Conservation (phyloP, 2,888 invertebrate species). For the Drosophila nigricruria region DNA sequence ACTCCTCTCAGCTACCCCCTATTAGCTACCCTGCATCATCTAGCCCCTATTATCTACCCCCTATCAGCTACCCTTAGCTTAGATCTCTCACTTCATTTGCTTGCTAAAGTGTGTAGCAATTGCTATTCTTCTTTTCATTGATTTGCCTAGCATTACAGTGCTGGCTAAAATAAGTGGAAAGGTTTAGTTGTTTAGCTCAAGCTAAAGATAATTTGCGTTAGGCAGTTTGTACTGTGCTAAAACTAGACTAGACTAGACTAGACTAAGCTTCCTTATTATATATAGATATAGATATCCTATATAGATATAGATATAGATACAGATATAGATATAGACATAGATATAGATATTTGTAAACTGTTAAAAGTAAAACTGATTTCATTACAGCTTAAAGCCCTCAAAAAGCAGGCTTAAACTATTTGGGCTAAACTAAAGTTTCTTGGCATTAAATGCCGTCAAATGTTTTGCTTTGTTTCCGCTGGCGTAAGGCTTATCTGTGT, state of each 20-base stretch:
- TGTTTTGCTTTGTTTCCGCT: conserved; percentile 2
- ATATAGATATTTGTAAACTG: too few relatives aligned
- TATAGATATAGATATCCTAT: too few relatives aligned
- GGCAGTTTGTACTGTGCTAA: neutral
- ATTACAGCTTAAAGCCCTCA: neutral
- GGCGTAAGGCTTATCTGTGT: neutral
- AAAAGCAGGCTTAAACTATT: neutral
- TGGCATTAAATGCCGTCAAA: conserved; percentile 8
- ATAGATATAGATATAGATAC: too few relatives aligned
- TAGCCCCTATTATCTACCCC: too few relatives aligned
- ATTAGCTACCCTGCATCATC: neutral
- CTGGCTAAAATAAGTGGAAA: neutral
- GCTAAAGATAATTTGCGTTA: neutral
- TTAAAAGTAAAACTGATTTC: too few relatives aligned
- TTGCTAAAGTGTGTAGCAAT: neutral
- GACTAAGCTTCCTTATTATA: too few relatives aligned
- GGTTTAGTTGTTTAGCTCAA: neutral
- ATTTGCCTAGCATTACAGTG: neutral
- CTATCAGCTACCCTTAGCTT: neutral
- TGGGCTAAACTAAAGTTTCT: neutral
- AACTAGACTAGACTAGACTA: neutral
- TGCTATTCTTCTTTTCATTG: neutral
- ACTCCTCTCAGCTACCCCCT: neutral
- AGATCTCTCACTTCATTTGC: conserved; percentile 13
- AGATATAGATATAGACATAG: too few relatives aligned